These are phyloP conservation scores for Paguma larvata DNA, from an alignment of 2,797 vertebrate genomes.

Conservation along the genomic window DNA sequence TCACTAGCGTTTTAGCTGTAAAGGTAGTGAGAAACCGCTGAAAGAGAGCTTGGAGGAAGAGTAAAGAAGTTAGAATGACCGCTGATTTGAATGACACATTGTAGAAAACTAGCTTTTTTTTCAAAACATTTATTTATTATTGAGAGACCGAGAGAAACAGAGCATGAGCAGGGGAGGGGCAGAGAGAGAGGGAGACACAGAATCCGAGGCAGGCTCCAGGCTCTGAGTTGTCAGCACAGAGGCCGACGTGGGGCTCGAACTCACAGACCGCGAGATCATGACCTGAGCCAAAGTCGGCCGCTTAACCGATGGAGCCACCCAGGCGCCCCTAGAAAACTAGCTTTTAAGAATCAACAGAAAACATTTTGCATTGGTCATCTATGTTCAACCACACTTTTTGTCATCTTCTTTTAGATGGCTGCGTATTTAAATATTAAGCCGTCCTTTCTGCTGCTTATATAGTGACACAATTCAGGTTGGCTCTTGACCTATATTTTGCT, in stretches of 20 bases:
- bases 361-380: neutral
- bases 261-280: no score
- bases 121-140: no score
- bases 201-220: no score
- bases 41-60: neutral
- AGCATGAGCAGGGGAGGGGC: no score
- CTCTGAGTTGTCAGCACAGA: no score
- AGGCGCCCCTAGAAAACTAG: neutral
- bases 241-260: no score
- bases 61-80: neutral
- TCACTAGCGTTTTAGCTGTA: constrained; percentile 13
- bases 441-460: constrained; percentile 2
- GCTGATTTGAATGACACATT: neutral
- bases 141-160: no score
- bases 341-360: constrained; percentile 18
- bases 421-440: constrained; percentile 40
- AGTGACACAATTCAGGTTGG: neutral
- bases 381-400: neutral
- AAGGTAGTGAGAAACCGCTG: neutral
- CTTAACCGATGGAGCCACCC: no score
- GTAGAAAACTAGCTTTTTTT: constrained; percentile 1
- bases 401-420: neutral
- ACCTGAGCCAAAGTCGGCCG: no score
- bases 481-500: constrained; percentile 45
- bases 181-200: no score